Percentiles rank a stretch among this genome's conserved stretches.
Conservation (phyloP, 2,888 invertebrate genomes). For the Acronicta psi region DNA sequence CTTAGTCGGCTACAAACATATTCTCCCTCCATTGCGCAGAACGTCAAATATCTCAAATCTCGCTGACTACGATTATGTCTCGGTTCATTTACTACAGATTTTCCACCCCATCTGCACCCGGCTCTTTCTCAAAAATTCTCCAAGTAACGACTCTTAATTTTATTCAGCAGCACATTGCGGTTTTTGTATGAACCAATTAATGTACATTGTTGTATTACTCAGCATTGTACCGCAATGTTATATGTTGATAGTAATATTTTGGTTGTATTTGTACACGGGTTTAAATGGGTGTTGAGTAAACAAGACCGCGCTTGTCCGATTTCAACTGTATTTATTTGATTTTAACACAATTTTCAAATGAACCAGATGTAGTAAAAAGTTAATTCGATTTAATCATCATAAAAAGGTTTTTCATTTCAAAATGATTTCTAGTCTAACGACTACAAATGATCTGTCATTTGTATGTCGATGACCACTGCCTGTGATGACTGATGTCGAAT, state of each 20-base stretch:
- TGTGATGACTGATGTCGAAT: too few species aligned
- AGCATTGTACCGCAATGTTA: background rate
- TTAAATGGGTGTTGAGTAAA: slow-evolving; percentile 1
- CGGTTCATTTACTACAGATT: slow-evolving; percentile 30
- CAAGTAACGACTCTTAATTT: background rate
- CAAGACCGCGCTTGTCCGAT: background rate
- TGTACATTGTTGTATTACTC: background rate
- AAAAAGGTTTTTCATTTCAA: too few species aligned
- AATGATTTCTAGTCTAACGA: too few species aligned
- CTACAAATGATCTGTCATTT: too few species aligned
- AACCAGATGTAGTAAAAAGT: too few species aligned
- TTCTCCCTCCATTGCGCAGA: background rate
- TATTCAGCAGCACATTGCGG: background rate
- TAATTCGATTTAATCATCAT: too few species aligned
- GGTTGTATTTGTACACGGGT: background rate
- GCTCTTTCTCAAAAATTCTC: slow-evolving; percentile 7
- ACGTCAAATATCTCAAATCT: slow-evolving; percentile 9
- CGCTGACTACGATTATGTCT: slow-evolving; percentile 11
- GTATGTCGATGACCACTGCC: too few species aligned
- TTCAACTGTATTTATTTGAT: background rate
- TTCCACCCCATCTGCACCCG: slow-evolving; percentile 13
- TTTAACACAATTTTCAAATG: too few species aligned
- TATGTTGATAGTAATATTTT: background rate
- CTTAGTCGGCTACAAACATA: slow-evolving; percentile 2
- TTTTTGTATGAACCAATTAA: background rate